Conservation (phyloP, 30 jellyfish, hydroid and myxozoan species). For the Calvadosia cruxmelitensis region DNA sequence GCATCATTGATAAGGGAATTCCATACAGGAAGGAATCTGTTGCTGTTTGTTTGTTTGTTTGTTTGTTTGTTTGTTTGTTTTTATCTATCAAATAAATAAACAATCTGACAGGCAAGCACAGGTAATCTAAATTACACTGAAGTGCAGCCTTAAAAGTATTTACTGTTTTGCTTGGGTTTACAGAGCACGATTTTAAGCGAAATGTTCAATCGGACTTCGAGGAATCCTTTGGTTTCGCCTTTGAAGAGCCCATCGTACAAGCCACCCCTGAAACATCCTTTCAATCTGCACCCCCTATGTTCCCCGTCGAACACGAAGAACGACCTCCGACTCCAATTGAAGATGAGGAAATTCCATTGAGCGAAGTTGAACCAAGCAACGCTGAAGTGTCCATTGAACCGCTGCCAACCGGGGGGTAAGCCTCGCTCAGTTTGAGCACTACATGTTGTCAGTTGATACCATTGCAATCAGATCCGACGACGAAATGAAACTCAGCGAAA, state of each 20-base stretch:
- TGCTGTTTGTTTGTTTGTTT: no score
- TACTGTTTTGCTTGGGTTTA: no score
- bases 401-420: constrained; percentile 38
- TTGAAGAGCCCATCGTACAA: constrained; percentile 30
- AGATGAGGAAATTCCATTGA: not conserved
- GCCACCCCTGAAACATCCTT: not conserved
- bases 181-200: constrained; percentile 46
- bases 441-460: no score
- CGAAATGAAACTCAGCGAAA: no score
- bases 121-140: no score
- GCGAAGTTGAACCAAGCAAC: not conserved
- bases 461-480: no score
- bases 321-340: not conserved
- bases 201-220: constrained; percentile 68
- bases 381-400: constrained; percentile 14
- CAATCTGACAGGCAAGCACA: no score
- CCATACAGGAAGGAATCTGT: no score
- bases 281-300: not conserved
- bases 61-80: no score
- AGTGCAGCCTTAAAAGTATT: no score
- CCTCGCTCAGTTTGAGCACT: not conserved
- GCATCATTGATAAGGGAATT: no score
- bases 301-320: not conserved
- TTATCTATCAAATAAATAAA: no score
- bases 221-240: constrained; percentile 65